Evolutionary conservation across 1,140 invertebrate genomes (phyloP).

Genomic region (Periplaneta americana): DNA sequence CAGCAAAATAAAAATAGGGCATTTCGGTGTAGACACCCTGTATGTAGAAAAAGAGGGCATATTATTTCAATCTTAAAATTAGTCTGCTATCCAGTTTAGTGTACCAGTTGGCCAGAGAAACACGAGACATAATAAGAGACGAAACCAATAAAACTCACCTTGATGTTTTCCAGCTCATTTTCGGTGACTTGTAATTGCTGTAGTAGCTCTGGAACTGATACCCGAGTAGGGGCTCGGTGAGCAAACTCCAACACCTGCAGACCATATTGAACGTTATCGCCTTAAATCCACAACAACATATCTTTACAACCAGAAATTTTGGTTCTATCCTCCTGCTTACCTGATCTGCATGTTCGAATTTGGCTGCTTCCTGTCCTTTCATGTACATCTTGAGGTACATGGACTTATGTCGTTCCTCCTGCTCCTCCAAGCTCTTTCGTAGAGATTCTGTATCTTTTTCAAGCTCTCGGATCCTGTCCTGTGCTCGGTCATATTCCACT

Average conservation of each 20-base stretch:
- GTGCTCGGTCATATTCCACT: constrained; percentile 36
- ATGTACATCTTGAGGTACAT: constrained; percentile 78
- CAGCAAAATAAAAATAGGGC: too few relatives aligned
- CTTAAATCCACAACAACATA: too few relatives aligned
- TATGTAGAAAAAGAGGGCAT: too few relatives aligned
- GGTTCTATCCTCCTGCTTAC: too few relatives aligned
- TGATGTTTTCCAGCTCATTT: constrained; percentile 75
- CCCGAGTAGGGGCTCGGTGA: constrained; percentile 44
- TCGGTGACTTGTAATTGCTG: constrained; percentile 74
- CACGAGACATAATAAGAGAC: too few relatives aligned
- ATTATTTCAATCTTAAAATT: too few relatives aligned
- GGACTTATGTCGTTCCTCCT: constrained; percentile 68
- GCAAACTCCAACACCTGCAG: constrained; percentile 46
- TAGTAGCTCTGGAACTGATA: constrained; percentile 69
- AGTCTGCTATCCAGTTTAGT: too few relatives aligned
- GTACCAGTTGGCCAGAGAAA: too few relatives aligned
- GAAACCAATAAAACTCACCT: too few relatives aligned
- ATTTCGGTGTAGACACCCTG: too few relatives aligned
- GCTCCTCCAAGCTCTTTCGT: constrained; percentile 59
- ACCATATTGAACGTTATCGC: too few relatives aligned
- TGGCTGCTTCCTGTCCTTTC: constrained; percentile 71
- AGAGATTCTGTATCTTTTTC: constrained; percentile 58
- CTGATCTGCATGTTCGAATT: constrained; percentile 57
- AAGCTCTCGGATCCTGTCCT: constrained; percentile 56
- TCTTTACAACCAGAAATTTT: too few relatives aligned